Evolutionary conservation across 2,113 vertebrate species (phyloP).

Genomic region (Drymodes brunneopygia): DNA sequence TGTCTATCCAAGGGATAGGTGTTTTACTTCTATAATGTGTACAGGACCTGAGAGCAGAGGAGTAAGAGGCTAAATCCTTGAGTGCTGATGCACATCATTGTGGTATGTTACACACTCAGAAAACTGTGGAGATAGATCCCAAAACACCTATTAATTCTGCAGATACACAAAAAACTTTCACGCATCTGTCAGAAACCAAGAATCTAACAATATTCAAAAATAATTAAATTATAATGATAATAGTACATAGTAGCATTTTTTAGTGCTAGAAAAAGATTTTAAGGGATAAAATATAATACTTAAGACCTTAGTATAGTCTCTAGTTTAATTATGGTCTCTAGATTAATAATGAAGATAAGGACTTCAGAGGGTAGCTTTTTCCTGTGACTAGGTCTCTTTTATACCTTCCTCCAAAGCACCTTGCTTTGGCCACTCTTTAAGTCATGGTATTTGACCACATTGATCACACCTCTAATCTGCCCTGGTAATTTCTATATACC

Average conservation of each 20-base stretch:
- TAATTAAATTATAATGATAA: not conserved
- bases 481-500: not conserved
- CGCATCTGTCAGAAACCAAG: not conserved
- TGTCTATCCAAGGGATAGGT: not conserved
- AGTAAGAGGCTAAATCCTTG: not conserved
- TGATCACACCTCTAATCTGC: not conserved
- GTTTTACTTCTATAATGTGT: not conserved
- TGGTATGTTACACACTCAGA: not conserved
- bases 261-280: not conserved
- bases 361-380: not conserved
- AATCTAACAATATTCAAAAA: not conserved
- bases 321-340: too few relatives aligned
- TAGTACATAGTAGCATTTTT: not conserved
- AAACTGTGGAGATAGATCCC: not conserved
- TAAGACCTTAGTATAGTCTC: not conserved
- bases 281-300: not conserved
- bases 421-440: not conserved
- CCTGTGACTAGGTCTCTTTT: not conserved
- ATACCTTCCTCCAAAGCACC: not conserved
- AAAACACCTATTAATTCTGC: not conserved
- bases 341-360: not conserved
- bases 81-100: rapidly evolving
- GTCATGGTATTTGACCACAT: not conserved
- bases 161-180: not conserved
- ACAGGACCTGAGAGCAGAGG: not conserved